phyloP scores from a whole-genome alignment of 1,140 invertebrate species.

The Sycophila sp. region DNA sequence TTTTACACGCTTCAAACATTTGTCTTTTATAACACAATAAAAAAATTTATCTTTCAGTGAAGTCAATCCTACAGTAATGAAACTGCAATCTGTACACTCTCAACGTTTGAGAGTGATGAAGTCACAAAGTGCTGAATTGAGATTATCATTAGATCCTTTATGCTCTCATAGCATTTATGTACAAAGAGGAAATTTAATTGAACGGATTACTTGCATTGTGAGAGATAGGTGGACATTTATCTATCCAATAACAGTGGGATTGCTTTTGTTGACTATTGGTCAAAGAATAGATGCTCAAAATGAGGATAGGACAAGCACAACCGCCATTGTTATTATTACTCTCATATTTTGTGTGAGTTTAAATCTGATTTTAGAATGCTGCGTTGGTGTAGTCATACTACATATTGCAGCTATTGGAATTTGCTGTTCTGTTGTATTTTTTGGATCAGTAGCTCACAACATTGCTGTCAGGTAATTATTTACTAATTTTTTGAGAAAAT shows the following conservation, averaged over 20 bases:
- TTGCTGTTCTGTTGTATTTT: constrained; percentile 67
- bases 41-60: constrained; percentile 57
- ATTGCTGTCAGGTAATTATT: constrained; percentile 65
- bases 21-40: constrained; percentile 9
- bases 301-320: constrained; percentile 26
- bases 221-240: constrained; percentile 59
- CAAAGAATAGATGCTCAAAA: constrained; percentile 49
- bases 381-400: constrained; percentile 64
- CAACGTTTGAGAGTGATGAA: constrained; percentile 34
- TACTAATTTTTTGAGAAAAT: constrained; percentile 1
- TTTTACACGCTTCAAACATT: background rate
- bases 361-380: constrained; percentile 50
- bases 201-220: constrained; percentile 53
- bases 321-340: constrained; percentile 46
- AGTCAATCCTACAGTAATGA: constrained; percentile 59
- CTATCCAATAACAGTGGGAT: constrained; percentile 53
- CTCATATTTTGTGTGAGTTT: constrained; percentile 43
- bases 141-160: constrained; percentile 69
- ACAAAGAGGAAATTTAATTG: constrained; percentile 48
- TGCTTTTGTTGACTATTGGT: constrained; percentile 55
- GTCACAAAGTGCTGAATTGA: constrained; percentile 59
- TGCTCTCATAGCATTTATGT: constrained; percentile 69
- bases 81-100: constrained; percentile 61
- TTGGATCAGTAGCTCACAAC: constrained; percentile 70
- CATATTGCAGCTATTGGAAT: constrained; percentile 62